Evolutionary conservation across 2,888 invertebrate genomes (phyloP), one percentile per base, ranked within the genome.

Genomic region (Drosophila tanythrix): DNA sequence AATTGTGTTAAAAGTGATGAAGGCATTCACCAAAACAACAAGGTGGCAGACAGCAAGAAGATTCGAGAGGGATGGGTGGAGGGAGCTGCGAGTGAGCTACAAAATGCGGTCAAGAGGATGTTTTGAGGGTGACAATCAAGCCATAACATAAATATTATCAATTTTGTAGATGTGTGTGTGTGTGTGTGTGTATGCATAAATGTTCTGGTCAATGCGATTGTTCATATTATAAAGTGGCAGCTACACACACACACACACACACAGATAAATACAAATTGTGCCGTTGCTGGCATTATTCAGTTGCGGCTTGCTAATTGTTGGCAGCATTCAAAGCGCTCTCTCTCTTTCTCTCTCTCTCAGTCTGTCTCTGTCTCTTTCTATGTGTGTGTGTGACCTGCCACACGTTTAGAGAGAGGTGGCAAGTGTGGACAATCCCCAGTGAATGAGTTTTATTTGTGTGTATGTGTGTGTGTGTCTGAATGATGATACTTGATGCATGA

Each of bases 231-330:
- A 71, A 82, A 79, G 56, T 59, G 74, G 51, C 56, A 77, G 68
- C 50, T 51, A 18, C 21, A 36, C 3, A 58, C 58, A 51, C 40
- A 73, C 65, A 74, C 55, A 77, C 79, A 77, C 56, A 62, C 53
- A 52, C 55, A 48, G 57, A 15, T 18, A 64, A 61, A 82, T 65
- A 81, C 64, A 63, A 38, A 59, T 56, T 38, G n/a, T 56, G 18
- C 50, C 52, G 51, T 51, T 61, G 65, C 27, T 69, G 61, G 27
- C 38, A 63, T 51, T 74, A 69, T 55, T 25, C 31, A 43, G 40
- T 29, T 84, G 82, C 68, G 53, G 70, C 77, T 75, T 82, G 75
- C 69, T 83, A 87, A 87, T 83, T 83, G 82, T 78, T 67, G 66
- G 57, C 36, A 38, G 57, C 61, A 46, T 33, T 35, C 57, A 73